Percentiles rank a stretch among this genome's conserved stretches.
phyloP scores from a whole-genome alignment of 2,888 invertebrate species.

The Perizoma flavofasciatum region DNA sequence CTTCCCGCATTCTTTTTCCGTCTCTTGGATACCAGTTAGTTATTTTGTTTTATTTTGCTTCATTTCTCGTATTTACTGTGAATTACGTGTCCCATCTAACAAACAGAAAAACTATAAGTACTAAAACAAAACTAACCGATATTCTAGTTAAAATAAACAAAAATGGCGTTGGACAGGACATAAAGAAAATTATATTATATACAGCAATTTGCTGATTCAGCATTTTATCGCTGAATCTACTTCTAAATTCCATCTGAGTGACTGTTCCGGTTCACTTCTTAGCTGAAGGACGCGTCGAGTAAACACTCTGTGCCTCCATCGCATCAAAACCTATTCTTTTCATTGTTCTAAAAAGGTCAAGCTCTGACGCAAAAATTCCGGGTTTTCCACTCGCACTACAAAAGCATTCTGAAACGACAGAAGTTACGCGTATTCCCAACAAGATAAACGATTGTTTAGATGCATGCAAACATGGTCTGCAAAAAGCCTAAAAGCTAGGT shows the following conservation, averaged over 20 bases:
- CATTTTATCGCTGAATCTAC: conserved; percentile 2
- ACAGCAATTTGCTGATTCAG: background rate
- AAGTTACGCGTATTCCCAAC: conserved; percentile 27
- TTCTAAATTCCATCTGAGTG: background rate
- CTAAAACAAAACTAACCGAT: background rate
- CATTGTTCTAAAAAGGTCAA: conserved; percentile 51
- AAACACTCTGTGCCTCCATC: conserved; percentile 19
- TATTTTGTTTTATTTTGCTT: too few species aligned
- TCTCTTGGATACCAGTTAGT: too few species aligned
- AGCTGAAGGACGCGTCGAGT: conserved; percentile 24
- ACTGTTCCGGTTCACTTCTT: conserved; percentile 3
- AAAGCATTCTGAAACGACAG: conserved; percentile 15
- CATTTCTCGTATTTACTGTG: too few species aligned
- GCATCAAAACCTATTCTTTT: conserved; percentile 35
- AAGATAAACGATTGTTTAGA: conserved; percentile 36
- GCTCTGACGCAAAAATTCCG: conserved; percentile 30
- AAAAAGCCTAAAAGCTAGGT: conserved; percentile 30
- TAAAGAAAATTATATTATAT: conserved; percentile 1
- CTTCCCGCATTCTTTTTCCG: too few species aligned
- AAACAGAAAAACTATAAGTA: background rate
- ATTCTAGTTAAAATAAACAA: background rate
- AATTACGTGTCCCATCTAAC: too few species aligned
- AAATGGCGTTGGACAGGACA: background rate
- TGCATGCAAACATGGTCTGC: conserved; percentile 26
- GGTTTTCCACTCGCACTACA: conserved; percentile 20